Conservation (phyloP, 2,797 vertebrate genomes). For the Bradypodion ventrale region DNA sequence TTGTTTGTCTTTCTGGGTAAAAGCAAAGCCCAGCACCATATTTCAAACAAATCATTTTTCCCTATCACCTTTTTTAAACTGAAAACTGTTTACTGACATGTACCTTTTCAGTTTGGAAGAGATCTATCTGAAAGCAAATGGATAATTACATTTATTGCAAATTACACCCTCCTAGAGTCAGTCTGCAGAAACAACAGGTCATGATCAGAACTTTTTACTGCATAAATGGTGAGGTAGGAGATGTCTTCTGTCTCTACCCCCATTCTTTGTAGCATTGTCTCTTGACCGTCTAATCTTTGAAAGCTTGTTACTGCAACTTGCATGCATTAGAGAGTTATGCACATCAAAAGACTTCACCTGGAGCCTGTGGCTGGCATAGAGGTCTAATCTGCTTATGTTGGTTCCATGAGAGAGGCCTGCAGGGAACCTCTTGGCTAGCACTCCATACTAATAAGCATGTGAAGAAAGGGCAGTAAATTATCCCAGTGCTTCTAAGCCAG, state of each 20-base stretch:
- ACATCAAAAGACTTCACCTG: neutral
- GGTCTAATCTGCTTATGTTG: neutral
- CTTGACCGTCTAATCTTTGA: neutral
- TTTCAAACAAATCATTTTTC: too few relatives aligned
- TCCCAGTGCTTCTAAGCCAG: neutral
- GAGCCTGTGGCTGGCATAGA: neutral
- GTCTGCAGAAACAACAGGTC: conserved; percentile 12
- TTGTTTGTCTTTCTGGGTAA: too few relatives aligned
- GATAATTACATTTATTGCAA: conserved; percentile 14
- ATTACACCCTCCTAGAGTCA: neutral
- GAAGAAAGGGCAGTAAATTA: neutral
- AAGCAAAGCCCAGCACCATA: too few relatives aligned
- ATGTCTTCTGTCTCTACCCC: neutral
- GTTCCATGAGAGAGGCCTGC: neutral
- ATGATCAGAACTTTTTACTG: neutral
- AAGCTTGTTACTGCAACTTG: conserved; percentile 21
- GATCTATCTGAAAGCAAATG: conserved; percentile 20
- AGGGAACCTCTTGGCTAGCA: neutral
- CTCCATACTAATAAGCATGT: neutral
- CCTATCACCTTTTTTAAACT: too few relatives aligned
- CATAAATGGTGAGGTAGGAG: neutral
- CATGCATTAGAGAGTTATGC: conserved; percentile 12
- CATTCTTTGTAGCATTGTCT: conserved; percentile 20
- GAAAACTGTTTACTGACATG: neutral
- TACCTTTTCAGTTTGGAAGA: neutral